A percentile compares a stretch with the other conserved stretches of the same genome.
Conservation (phyloP, 2,113 vertebrate genomes). For the Willisornis vidua region DNA sequence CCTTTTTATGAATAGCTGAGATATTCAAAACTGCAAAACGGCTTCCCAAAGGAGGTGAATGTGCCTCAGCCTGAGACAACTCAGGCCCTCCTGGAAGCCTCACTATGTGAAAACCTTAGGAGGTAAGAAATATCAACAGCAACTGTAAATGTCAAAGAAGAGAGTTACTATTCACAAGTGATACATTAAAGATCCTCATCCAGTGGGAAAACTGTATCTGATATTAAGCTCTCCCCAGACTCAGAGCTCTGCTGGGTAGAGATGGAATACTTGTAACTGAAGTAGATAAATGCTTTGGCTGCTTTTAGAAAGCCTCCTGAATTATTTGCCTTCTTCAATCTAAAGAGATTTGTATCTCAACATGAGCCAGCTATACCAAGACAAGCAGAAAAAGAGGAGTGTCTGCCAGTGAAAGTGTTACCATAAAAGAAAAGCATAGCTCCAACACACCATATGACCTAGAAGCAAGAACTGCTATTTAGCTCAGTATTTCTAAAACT, state of each 20-base stretch:
- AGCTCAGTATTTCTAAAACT: neutral
- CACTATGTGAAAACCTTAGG: neutral
- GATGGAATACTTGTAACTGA: neutral
- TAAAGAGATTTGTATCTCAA: neutral
- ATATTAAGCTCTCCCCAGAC: conserved; percentile 2
- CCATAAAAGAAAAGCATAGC: neutral
- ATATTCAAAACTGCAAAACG: conserved; percentile 8
- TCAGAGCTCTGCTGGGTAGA: neutral
- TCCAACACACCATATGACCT: neutral
- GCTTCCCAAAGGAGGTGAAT: conserved; percentile 10
- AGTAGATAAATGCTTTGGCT: neutral
- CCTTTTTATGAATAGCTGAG: conserved; percentile 31
- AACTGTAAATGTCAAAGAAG: conserved; percentile 5
- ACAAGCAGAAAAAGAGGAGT: neutral
- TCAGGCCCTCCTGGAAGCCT: neutral
- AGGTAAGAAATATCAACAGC: conserved; percentile 29
- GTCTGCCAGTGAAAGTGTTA: neutral
- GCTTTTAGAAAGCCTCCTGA: conserved; percentile 5
- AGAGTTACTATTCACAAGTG: neutral
- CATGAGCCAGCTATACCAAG: neutral
- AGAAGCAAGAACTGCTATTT: neutral
- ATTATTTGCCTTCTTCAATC: neutral
- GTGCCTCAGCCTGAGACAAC: neutral
- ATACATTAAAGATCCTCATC: neutral
- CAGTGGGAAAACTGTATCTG: neutral